Conservation (phyloP, 2,113 vertebrate genomes). For the Neopipo cinnamomea region DNA sequence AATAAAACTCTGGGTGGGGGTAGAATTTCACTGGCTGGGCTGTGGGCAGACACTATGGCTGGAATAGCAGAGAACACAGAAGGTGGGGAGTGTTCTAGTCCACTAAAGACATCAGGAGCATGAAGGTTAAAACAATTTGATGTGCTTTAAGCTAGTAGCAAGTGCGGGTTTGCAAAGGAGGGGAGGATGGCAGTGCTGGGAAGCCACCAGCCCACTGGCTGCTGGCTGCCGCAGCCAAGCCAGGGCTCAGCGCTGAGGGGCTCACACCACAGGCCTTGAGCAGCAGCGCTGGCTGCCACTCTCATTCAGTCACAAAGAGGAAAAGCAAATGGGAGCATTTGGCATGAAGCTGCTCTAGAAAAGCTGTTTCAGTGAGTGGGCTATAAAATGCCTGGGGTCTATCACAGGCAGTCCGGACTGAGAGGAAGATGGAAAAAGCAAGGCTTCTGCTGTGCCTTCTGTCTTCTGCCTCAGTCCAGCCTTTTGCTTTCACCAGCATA, state of each 20-base stretch:
- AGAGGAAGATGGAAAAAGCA: background rate
- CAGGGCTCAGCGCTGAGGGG: background rate
- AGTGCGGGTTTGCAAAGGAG: background rate
- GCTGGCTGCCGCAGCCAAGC: accelerated
- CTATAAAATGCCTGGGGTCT: background rate
- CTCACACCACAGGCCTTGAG: accelerated
- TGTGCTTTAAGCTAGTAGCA: background rate
- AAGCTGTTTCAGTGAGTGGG: background rate
- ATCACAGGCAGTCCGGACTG: background rate
- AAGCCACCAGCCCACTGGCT: background rate
- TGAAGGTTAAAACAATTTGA: background rate
- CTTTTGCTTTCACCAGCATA: background rate
- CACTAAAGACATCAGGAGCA: background rate
- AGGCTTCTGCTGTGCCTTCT: background rate
- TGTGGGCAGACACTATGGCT: background rate
- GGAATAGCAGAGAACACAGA: background rate
- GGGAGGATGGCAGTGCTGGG: background rate
- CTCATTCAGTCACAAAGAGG: background rate
- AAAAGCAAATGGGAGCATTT: background rate
- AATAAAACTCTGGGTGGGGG: background rate
- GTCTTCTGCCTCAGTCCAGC: background rate
- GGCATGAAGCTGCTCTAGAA: background rate
- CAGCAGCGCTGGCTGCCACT: background rate
- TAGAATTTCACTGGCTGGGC: background rate
- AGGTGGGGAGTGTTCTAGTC: background rate